Evolutionary conservation across 1,140 invertebrate species (phyloP).

Genomic region (Habropoda laboriosa): DNA sequence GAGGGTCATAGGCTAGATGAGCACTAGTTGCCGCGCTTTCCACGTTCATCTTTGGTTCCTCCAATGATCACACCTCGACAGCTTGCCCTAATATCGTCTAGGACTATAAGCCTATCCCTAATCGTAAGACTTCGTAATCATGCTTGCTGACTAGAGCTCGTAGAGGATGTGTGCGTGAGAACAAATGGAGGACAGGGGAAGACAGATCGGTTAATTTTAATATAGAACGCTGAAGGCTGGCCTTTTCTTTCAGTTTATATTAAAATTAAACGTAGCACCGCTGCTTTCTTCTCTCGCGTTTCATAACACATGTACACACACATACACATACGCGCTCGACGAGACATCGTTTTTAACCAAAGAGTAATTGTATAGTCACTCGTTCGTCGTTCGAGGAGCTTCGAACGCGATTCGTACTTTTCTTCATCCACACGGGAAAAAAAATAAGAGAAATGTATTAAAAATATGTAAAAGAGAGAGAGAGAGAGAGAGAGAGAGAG

Average conservation of each 20-base stretch:
- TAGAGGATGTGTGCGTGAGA: background rate
- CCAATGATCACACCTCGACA: constrained; percentile 14
- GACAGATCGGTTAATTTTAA: constrained; percentile 74
- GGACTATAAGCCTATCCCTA: constrained; percentile 31
- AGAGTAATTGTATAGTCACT: constrained; percentile 77
- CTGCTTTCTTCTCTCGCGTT: constrained; percentile 53
- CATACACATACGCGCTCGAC: background rate
- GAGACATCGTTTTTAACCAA: constrained; percentile 79
- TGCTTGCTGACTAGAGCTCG: constrained; percentile 25
- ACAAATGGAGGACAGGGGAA: too few species aligned
- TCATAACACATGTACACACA: constrained; percentile 12
- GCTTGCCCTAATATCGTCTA: constrained; percentile 22
- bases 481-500: background rate
- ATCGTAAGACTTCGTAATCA: constrained; percentile 28
- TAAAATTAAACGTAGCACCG: constrained; percentile 70
- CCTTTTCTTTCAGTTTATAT: constrained; percentile 72
- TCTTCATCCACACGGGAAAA: constrained; percentile 33
- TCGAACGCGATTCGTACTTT: background rate
- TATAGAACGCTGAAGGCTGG: constrained; percentile 73
- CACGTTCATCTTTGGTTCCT: constrained; percentile 42
- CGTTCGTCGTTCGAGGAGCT: constrained; percentile 34
- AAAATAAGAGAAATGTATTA: too few species aligned
- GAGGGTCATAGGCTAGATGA: constrained; percentile 14
- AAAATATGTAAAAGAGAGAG: background rate
- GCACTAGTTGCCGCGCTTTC: constrained; percentile 29